Conservation (phyloP, 2,797 vertebrate genomes). For the Oryzias sinensis region DNA sequence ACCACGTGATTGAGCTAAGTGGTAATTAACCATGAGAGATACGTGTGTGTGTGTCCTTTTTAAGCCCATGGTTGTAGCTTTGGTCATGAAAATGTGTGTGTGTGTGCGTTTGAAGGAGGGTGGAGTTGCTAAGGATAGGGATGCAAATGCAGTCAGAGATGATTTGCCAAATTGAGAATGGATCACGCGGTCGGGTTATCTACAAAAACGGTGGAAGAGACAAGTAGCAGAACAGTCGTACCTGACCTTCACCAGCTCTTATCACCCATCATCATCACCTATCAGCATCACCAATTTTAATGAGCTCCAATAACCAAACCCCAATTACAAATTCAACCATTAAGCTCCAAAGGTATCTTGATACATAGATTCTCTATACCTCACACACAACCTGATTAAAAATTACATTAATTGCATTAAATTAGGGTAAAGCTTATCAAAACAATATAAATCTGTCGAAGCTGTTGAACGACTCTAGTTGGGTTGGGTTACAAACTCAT, state of each 20-base stretch:
- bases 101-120: constrained; percentile 27
- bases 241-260: constrained; percentile 70
- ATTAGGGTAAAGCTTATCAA: constrained; percentile 45
- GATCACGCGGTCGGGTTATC: constrained; percentile 57
- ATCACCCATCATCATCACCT: constrained; percentile 63
- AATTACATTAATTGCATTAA: constrained; percentile 27
- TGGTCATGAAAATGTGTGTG: constrained; percentile 28
- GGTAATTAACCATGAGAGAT: constrained; percentile 68
- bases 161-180: constrained; percentile 66
- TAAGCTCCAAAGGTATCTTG: constrained; percentile 51
- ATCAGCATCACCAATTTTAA: constrained; percentile 77
- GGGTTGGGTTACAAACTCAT: constrained; percentile 38
- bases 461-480: constrained; percentile 23
- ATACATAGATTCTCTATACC: constrained; percentile 3
- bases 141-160: constrained; percentile 53
- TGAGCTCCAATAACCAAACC: constrained; percentile 75
- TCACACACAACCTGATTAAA: constrained; percentile 31
- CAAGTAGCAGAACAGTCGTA: constrained; percentile 33
- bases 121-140: constrained; percentile 25
- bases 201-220: constrained; percentile 20
- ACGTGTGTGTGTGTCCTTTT: constrained; percentile 33
- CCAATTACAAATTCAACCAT: constrained; percentile 80
- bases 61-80: constrained; percentile 15
- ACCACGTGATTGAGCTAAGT: constrained; percentile 72
- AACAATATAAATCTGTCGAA: constrained; percentile 32